Evolutionary conservation across 2,113 vertebrate genomes (phyloP), one percentile per base, ranked within the genome.

Genomic region (Silurus glanis): DNA sequence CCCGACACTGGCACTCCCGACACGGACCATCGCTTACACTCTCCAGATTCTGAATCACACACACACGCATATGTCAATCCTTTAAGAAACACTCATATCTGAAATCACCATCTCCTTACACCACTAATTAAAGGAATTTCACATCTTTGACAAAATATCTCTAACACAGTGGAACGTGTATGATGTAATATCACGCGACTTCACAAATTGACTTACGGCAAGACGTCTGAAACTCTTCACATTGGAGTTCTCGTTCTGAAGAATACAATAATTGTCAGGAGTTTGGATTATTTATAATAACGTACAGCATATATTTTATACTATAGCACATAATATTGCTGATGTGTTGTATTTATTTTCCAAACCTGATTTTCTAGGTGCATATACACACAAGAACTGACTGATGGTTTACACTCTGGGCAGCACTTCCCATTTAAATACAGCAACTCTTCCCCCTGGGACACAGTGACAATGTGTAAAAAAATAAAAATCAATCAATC

Each of bases 391-490:
- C 98, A 99, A 86, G 90, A 85, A 5, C 92, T 88, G 51, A 75
- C 94, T 7, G 81, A 89, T 1, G 95, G 90, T 78, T 95, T 91
- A 90, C 98, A 99, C 92, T 98, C 96, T 10, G 96, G 94, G 88
- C 98, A 99, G 90, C 98, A 99, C 89, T 96, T 97, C 64, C 93
- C 96, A 51, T 93, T 90, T 28, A 97, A 91, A 87, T 96, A 95
- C 88, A 96, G 88, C 82, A 96, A 92, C 90, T 97, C 95, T 87
- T 96, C 96, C 55, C 94, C 96, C 98, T 99, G 89, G 16, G 51
- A 90, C 91, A 90, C 14, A 80, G 55, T 83, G 82, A 47, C 59
- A 79, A 79, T 23, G 74, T 59, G 14, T 28, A 21, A 80, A 37
- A 37, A 56, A n/a, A 12, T 5, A 51, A n/a, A 37, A 37, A 37